A percentile compares a stretch with the other conserved stretches of the same genome.
phyloP scores from a whole-genome alignment of 2,797 vertebrate species.

The Coregonus suidteri region DNA sequence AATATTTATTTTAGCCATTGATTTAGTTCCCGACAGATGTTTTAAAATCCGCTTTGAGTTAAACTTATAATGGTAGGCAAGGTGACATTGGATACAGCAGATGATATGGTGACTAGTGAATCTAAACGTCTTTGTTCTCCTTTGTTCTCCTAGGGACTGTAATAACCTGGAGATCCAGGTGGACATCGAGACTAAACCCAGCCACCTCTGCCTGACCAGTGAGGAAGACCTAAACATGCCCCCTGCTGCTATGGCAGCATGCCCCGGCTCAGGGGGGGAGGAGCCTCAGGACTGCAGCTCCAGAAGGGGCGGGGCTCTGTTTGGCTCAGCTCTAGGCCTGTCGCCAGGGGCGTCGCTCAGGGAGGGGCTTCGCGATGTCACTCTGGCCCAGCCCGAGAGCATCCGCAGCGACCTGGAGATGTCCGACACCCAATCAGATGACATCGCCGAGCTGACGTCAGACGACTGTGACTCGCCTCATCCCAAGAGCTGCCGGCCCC shows the following conservation, averaged over 20 bases:
- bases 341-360: slow-evolving; percentile 77
- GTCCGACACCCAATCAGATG: slow-evolving; percentile 96
- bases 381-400: slow-evolving; percentile 95
- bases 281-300: slow-evolving; percentile 84
- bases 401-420: slow-evolving; percentile 98
- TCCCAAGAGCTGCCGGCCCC: slow-evolving; percentile 68
- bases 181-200: slow-evolving; percentile 98
- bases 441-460: slow-evolving; percentile 93
- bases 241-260: slow-evolving; percentile 65
- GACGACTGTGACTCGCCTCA: slow-evolving; percentile 93
- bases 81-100: too few relatives aligned
- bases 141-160: slow-evolving; percentile 82
- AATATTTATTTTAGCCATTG: too few relatives aligned
- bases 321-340: slow-evolving; percentile 71
- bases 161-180: slow-evolving; percentile 99
- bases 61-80: too few relatives aligned
- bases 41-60: too few relatives aligned
- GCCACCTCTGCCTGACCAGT: slow-evolving; percentile 92
- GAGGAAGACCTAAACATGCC: slow-evolving; percentile 83
- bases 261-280: slow-evolving; percentile 75
- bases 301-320: slow-evolving; percentile 71
- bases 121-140: neutral
- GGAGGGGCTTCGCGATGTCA: slow-evolving; percentile 88
- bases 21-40: too few relatives aligned
- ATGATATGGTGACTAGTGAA: neutral